Percentiles rank a stretch among this genome's conserved stretches.
Conservation (phyloP, 2,888 invertebrate genomes). For the Opisthograptis luteolata region DNA sequence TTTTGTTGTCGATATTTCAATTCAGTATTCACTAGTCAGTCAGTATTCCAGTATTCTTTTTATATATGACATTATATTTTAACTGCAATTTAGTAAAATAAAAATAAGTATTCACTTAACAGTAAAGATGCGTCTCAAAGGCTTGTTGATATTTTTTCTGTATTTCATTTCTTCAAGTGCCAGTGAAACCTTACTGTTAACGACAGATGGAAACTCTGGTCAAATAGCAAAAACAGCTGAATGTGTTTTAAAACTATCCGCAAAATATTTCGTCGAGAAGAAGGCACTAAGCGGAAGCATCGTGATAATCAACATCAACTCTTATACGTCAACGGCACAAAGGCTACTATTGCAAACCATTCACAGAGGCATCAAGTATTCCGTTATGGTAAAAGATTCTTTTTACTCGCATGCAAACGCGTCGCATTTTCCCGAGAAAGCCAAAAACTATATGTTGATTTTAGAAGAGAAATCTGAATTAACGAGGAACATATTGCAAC, state of each 20-base stretch:
- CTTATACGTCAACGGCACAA: constrained; percentile 69
- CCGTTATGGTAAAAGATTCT: constrained; percentile 81
- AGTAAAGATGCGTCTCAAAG: constrained; percentile 47
- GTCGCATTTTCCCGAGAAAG: constrained; percentile 81
- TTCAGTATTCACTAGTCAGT: too few relatives aligned
- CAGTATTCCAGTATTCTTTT: too few relatives aligned
- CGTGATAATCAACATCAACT: constrained; percentile 79
- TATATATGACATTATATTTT: too few relatives aligned
- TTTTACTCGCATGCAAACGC: constrained; percentile 77
- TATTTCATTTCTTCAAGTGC: constrained; percentile 48
- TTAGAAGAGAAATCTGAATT: constrained; percentile 77
- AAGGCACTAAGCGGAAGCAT: constrained; percentile 80
- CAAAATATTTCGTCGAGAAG: constrained; percentile 80
- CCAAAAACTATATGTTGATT: constrained; percentile 82
- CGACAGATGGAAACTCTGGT: constrained; percentile 63
- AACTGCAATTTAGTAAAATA: too few relatives aligned
- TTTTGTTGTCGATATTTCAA: too few relatives aligned
- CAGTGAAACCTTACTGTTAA: constrained; percentile 65
- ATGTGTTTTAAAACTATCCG: constrained; percentile 80
- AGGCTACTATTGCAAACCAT: constrained; percentile 71
- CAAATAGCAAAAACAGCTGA: constrained; percentile 73
- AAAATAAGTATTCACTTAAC: too few relatives aligned
- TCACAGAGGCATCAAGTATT: constrained; percentile 74
- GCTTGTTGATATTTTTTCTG: constrained; percentile 44
- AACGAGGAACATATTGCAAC: constrained; percentile 71